Percentiles rank a stretch among this genome's conserved stretches.
Evolutionary conservation across 2,797 vertebrate genomes (phyloP).

Genomic region (Furcifer pardalis): DNA sequence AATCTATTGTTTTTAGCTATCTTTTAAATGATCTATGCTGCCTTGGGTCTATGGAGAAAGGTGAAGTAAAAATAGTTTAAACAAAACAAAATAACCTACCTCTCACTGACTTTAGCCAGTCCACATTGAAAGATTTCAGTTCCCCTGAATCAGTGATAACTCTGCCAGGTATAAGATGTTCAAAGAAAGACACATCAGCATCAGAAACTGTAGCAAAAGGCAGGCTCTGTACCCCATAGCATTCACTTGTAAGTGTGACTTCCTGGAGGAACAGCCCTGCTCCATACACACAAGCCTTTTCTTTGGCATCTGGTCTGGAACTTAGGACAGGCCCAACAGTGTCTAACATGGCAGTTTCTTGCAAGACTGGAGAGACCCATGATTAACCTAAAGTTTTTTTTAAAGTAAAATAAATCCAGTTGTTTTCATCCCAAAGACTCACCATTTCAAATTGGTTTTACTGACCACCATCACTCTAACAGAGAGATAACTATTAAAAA

Average conservation of each 20-base stretch:
- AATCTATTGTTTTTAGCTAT: no score
- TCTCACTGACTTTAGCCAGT: conserved; percentile 92
- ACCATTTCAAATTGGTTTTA: neutral
- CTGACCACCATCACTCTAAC: no score
- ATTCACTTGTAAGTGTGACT: conserved; percentile 64
- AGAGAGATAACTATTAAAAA: neutral
- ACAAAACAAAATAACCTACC: no score
- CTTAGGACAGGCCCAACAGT: neutral
- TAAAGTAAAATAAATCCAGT: neutral
- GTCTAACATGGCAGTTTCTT: neutral
- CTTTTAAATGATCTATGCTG: no score
- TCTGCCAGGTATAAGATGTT: conserved; percentile 78
- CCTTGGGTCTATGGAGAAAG: no score
- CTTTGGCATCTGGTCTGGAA: neutral
- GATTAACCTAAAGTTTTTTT: neutral
- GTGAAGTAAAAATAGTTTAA: no score
- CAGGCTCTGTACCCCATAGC: conserved; percentile 75
- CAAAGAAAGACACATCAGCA: conserved; percentile 82
- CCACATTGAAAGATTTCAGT: conserved; percentile 82
- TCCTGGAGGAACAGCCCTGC: fast-evolving
- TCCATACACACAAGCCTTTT: fast-evolving
- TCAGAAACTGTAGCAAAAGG: conserved; percentile 80
- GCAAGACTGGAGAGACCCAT: neutral
- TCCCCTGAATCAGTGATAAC: conserved; percentile 82
- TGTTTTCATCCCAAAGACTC: neutral